Percentiles rank a stretch among this genome's conserved stretches.
phyloP scores from a whole-genome alignment of 1,140 invertebrate genomes.

The Saccostrea echinata region DNA sequence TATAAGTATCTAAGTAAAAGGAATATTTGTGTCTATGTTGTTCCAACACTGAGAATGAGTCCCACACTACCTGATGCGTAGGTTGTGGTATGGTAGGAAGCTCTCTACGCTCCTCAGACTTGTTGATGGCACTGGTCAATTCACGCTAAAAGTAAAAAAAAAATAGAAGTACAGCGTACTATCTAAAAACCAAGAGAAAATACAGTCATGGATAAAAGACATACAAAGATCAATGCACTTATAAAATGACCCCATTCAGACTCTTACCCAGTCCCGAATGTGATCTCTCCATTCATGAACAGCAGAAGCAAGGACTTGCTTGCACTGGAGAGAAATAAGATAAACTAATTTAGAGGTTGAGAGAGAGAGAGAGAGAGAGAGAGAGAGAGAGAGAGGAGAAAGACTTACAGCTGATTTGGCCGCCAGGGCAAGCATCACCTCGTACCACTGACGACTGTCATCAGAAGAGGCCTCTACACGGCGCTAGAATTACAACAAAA shows the following conservation, averaged over 20 bases:
- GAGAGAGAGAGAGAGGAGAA: not conserved
- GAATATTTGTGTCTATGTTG: not conserved
- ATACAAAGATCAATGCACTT: not conserved
- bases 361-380: slow-evolving; percentile 14
- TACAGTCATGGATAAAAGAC: not conserved
- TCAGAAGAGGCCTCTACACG: not conserved
- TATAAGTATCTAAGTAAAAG: not conserved
- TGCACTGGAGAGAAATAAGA: not conserved
- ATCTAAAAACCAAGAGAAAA: not conserved
- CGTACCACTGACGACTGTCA: slow-evolving; percentile 1
- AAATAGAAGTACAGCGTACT: not conserved
- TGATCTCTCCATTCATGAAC: not conserved
- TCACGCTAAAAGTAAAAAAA: not conserved
- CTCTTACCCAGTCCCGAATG: not conserved
- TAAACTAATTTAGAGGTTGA: not conserved
- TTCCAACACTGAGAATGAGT: not conserved
- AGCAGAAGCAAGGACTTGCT: not conserved
- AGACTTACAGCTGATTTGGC: not conserved
- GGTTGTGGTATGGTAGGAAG: not conserved
- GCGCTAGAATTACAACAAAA: not conserved
- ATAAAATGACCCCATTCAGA: not conserved
- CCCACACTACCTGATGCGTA: not conserved
- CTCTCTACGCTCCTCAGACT: not conserved
- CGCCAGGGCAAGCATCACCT: not conserved
- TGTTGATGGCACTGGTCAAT: slow-evolving; percentile 6